Conservation (phyloP, 2,113 vertebrate genomes). For the Brachyhypopomus gauderio region DNA sequence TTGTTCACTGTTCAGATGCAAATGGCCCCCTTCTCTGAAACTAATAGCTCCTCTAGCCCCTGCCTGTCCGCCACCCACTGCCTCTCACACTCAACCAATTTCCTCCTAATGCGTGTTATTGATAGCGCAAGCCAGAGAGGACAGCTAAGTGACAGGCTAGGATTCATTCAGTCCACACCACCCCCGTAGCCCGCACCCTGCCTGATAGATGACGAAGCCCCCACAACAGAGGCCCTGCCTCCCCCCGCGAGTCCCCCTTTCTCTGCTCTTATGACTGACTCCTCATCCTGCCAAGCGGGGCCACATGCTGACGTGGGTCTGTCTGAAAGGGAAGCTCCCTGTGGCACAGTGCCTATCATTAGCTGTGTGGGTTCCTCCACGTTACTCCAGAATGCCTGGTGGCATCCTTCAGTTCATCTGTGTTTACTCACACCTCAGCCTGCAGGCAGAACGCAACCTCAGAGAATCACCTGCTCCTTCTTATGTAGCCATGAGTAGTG, state of each 20-base stretch:
- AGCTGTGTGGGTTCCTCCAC: conserved; percentile 1
- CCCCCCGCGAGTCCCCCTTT: conserved; percentile 57
- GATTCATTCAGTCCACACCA: conserved; percentile 39
- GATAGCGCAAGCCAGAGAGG: conserved; percentile 63
- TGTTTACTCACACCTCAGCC: background rate
- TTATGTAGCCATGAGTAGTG: background rate
- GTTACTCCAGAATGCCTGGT: background rate
- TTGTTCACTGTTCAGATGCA: conserved; percentile 20
- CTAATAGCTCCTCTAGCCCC: conserved; percentile 58
- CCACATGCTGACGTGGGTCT: conserved; percentile 52
- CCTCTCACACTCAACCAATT: conserved; percentile 68
- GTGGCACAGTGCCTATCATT: conserved; percentile 31
- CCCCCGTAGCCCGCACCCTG: conserved; percentile 42
- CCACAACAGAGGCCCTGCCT: conserved; percentile 61
- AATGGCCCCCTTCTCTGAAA: conserved; percentile 13
- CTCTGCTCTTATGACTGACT: conserved; percentile 39
- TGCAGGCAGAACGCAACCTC: background rate
- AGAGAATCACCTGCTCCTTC: background rate
- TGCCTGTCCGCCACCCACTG: conserved; percentile 60
- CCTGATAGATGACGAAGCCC: conserved; percentile 54
- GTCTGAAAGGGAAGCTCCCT: conserved; percentile 60
- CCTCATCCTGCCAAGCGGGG: conserved; percentile 39
- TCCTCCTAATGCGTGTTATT: conserved; percentile 66
- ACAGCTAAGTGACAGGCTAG: conserved; percentile 56
- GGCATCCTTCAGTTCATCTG: background rate